These are phyloP conservation scores for Leucoraja erinaceus DNA, from an alignment of 2,113 vertebrate species.

Conservation along the genomic window DNA sequence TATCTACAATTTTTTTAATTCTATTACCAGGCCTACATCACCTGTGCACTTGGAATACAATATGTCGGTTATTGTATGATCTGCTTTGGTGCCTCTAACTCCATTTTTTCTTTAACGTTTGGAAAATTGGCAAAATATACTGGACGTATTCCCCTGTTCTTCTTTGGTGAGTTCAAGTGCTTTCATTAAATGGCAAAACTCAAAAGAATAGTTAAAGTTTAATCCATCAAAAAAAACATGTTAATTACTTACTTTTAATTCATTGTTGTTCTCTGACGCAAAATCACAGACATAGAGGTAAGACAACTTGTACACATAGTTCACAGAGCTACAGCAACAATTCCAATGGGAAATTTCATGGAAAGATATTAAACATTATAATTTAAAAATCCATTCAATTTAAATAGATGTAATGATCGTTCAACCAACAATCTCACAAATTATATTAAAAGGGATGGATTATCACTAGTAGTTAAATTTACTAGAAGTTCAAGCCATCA, in stretches of 20 bases:
- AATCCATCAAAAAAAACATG: not conserved
- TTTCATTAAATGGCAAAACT: not conserved
- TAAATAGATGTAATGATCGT: too few relatives aligned
- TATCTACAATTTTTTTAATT: conserved; percentile 3
- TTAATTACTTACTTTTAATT: not conserved
- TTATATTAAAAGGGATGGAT: too few relatives aligned
- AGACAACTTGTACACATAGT: too few relatives aligned
- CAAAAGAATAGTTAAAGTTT: not conserved
- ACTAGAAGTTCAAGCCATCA: too few relatives aligned
- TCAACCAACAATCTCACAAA: too few relatives aligned
- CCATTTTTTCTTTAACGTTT: conserved; percentile 69
- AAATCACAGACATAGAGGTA: not conserved
- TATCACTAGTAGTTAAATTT: too few relatives aligned
- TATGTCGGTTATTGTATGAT: conserved; percentile 82
- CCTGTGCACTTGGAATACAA: conserved; percentile 84
- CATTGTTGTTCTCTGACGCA: not conserved
- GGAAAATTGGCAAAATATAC: conserved; percentile 71
- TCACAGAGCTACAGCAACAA: too few relatives aligned
- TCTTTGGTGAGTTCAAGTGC: conserved; percentile 61
- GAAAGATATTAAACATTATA: too few relatives aligned
- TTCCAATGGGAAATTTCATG: too few relatives aligned
- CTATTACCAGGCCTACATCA: conserved; percentile 69
- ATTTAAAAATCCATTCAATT: too few relatives aligned
- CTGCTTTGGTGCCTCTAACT: conserved; percentile 76
- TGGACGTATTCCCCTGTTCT: conserved; percentile 67